Percentiles rank a stretch among this genome's conserved stretches.
Conservation (phyloP, 2,888 invertebrate genomes). For the Orchesellides sinensis region DNA sequence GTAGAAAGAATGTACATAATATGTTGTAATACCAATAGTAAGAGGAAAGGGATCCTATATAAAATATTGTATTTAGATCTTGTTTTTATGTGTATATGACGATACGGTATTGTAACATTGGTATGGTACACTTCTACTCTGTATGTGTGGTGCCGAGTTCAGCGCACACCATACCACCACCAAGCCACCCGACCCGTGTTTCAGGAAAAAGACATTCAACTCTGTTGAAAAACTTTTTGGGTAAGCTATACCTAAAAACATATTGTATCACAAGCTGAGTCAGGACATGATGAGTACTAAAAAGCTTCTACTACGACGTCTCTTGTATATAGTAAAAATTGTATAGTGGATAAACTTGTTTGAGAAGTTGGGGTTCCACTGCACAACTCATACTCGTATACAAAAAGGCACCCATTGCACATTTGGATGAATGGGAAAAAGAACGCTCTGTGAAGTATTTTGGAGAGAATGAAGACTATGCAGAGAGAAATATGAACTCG, state of each 20-base stretch:
- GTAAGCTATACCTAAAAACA: slow-evolving; percentile 10
- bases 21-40: neutral
- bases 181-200: neutral
- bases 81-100: neutral
- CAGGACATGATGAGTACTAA: slow-evolving; percentile 27
- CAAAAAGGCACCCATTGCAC: slow-evolving; percentile 6
- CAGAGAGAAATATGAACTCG: neutral
- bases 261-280: neutral
- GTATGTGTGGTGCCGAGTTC: neutral
- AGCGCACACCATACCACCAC: neutral
- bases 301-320: too few species aligned
- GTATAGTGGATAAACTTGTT: slow-evolving; percentile 38
- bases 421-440: neutral
- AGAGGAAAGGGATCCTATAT: neutral
- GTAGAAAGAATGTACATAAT: neutral
- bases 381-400: too few species aligned
- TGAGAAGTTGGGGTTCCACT: too few species aligned
- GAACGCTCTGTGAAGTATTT: too few species aligned
- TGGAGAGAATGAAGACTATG: neutral
- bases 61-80: neutral
- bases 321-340: neutral
- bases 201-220: slow-evolving; percentile 56
- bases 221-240: slow-evolving; percentile 44
- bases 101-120: neutral
- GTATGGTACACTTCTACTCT: neutral